Base-by-base conservation (phyloP, 2,888 invertebrate species). In the Agriotes lineatus region DNA sequence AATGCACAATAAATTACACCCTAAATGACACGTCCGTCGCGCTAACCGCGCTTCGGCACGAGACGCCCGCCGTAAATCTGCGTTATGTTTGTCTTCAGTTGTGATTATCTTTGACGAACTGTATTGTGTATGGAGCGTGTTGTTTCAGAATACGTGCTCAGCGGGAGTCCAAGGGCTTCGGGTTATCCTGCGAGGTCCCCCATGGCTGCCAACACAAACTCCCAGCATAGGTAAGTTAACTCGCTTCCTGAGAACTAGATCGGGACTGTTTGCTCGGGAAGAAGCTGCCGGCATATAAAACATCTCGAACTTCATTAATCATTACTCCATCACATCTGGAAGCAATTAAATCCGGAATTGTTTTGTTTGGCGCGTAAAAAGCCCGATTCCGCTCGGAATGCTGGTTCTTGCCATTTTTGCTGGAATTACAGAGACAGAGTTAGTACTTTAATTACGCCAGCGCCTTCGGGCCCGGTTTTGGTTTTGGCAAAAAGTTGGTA, bases 81-180 rank as follows among this genome's bases (percentile, higher is more conserved):
- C 60, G 73, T 74, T 74, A 67, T 74, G 75, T 74, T 75, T 75
- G 71, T 72, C 72, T 75, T 75, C 71, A 72, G 73, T 74, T 75
- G 72, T 70, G 69, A 69, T 65, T 66, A 69, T 69, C 69, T 69
- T 69, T 69, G 75, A 75, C 73, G 74, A 74, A 71, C 74, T 70
- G 62, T 42, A 70, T 70, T 70, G 66, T 70, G 44, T 67, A 66
- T 70, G 33, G 66, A 70, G 62, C 63, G 56, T 67, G 67, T 79
- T 80, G 68, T 85, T 85, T 57, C 84, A 88, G 88, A 88, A 82
- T 88, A 87, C 82, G 85, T 87, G 75, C 85, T 87, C 81, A 86
- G 86, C 45, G 82, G 84, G 72, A 86, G 86, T 80, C 85, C 87
- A 81, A 82, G 80, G 61, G 75, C 85, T 80, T 80, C 85, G 74